Evolutionary conservation across 2,888 invertebrate species (phyloP), one percentile per base, ranked within the genome.

Genomic region (Zootermopsis nevadensis): DNA sequence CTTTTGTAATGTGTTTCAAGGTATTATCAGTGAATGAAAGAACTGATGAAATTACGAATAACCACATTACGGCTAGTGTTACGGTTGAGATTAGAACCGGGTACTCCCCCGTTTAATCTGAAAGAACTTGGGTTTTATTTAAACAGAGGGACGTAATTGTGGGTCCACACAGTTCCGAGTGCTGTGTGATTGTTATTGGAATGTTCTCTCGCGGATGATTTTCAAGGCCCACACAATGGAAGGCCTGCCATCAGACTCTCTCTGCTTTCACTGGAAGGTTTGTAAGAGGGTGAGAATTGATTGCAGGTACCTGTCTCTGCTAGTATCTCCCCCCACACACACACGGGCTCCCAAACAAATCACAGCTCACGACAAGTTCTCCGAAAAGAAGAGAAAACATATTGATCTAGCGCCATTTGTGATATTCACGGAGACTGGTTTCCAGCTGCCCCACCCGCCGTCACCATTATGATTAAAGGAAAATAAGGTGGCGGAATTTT

Each of bases 201-300:
- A 60, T 60, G 60, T 3, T 6, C 60, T 12, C 48, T 19, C 19
- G 15, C 3, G 48, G 38, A 15, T 2, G 38, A 0, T 8, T 8
- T 42, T 2, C 15, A 42, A 12, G 38, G 38, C 38, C 8, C 19
- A 19, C 48, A 19, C 48, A 48, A 19, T 48, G 19, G 48, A 48
- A 3, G 48, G 48, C 27, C 27, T 27, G 27, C 27, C 60, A 8
- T 53, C 19, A 4, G 8, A 24, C 3, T 53, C 2, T 60, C 27
- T 60, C n/a, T 12, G 19, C 19, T 27, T 60, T 60, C 60, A 6
- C 60, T n/a, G 6, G n/a, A 27, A 27, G 60, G 24, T 60, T 27
- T 60, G 60, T 60, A 60, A 60, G 60, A 60, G 60, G 60, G 24
- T 12, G 60, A 27, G 27, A 60, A 60, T 60, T 60, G 60, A 60